phyloP scores from a whole-genome alignment of 2,113 vertebrate species.

The Theristicus caerulescens region DNA sequence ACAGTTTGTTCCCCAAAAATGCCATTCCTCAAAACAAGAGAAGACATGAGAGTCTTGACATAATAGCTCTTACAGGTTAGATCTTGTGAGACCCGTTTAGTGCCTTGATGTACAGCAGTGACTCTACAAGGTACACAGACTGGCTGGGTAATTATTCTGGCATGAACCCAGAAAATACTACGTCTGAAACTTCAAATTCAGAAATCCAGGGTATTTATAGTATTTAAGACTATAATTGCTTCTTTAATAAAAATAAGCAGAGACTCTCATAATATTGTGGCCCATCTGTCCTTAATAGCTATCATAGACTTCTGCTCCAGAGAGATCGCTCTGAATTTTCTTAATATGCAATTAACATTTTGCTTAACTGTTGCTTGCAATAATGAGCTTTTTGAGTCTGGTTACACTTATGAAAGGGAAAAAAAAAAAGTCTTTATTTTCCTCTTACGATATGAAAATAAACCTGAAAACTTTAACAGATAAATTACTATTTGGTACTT shows the following conservation, averaged over 20 bases:
- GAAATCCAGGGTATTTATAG: background rate
- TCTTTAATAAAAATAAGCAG: background rate
- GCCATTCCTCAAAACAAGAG: background rate
- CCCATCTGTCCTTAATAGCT: background rate
- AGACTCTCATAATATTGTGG: background rate
- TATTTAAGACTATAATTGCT: background rate
- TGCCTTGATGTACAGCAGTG: background rate
- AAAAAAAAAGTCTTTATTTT: background rate
- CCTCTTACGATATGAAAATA: background rate
- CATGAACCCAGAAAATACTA: background rate
- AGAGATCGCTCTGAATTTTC: background rate
- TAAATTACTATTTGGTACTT: background rate
- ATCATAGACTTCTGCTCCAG: background rate
- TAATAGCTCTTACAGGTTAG: background rate
- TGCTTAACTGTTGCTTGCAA: background rate
- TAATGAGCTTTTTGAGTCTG: background rate
- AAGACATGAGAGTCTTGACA: background rate
- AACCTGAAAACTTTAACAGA: background rate
- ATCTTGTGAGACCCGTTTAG: background rate
- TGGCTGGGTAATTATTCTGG: background rate
- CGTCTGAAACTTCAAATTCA: background rate
- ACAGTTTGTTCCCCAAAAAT: background rate
- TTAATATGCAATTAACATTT: background rate
- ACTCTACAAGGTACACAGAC: background rate
- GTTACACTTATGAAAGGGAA: background rate